A percentile compares a stretch with the other conserved stretches of the same genome.
Conservation (phyloP, 2,888 invertebrate species). For the Agonum fuliginosum region DNA sequence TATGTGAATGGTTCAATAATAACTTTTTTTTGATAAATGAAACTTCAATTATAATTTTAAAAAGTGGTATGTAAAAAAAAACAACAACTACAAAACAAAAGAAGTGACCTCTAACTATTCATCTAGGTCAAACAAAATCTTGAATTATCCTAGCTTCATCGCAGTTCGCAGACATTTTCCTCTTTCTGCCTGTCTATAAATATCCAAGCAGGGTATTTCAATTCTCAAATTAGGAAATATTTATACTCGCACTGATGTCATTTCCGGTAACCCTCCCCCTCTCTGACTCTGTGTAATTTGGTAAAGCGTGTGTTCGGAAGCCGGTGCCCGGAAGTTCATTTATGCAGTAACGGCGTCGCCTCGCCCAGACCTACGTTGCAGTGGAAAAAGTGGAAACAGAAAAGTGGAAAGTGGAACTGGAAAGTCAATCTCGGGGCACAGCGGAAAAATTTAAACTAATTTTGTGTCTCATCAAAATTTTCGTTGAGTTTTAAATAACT, state of each 20-base stretch:
- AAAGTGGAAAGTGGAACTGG: no score
- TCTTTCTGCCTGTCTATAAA: background rate
- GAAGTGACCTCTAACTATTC: no score
- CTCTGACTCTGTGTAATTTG: background rate
- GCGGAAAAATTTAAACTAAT: slow-evolving; percentile 54
- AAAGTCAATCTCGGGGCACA: slow-evolving; percentile 42
- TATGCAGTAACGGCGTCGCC: background rate
- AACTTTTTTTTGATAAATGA: no score
- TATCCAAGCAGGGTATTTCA: slow-evolving; percentile 2
- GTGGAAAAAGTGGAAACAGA: no score
- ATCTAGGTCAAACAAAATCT: no score
- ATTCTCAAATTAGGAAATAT: slow-evolving; percentile 39
- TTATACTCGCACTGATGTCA: slow-evolving; percentile 32
- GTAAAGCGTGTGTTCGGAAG: background rate
- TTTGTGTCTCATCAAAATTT: slow-evolving; percentile 50
- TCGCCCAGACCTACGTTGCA: no score
- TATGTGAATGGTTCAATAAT: no score
- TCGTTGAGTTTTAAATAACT: slow-evolving; percentile 50
- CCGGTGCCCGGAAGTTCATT: slow-evolving; percentile 10
- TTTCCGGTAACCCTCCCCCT: slow-evolving; percentile 2
- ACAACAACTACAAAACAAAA: no score
- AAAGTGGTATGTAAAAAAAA: no score
- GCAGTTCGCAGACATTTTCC: background rate
- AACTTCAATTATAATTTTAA: no score
- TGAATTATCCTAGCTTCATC: no score